Evolutionary conservation across 2,888 invertebrate genomes (phyloP).

Genomic region (Periphyllus acericola): DNA sequence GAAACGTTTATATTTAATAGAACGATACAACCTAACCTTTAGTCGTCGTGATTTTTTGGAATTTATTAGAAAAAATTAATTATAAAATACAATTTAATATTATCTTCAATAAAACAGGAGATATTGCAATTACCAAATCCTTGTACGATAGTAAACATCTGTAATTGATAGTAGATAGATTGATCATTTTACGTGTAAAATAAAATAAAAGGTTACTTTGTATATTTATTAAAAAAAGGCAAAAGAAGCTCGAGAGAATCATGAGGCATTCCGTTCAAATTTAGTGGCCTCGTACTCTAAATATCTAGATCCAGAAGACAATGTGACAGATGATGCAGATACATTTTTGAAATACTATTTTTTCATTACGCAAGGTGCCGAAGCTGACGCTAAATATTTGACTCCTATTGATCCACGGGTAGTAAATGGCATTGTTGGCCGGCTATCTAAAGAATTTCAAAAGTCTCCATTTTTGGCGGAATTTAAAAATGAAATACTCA

Average conservation of each 20-base stretch:
- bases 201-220: not conserved
- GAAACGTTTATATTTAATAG: no score
- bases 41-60: no score
- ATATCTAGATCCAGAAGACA: conserved; percentile 14
- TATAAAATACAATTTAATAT: no score
- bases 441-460: conserved; percentile 44
- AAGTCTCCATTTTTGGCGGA: conserved; percentile 50
- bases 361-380: conserved; percentile 54
- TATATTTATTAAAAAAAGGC: conserved; percentile 29
- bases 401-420: conserved; percentile 45
- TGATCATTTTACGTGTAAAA: no score
- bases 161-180: no score
- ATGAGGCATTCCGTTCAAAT: conserved; percentile 40
- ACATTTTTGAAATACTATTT: conserved; percentile 54
- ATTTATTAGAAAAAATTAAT: no score
- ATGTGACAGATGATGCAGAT: not conserved
- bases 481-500: conserved; percentile 57
- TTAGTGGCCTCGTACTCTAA: conserved; percentile 41
- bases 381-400: conserved; percentile 49
- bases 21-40: no score
- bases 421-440: conserved; percentile 42
- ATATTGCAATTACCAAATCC: no score
- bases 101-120: no score
- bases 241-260: conserved; percentile 34
- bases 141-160: no score